These are phyloP conservation scores for Microctonus aethiopoides DNA, from an alignment of 2,888 invertebrate genomes.

Conservation along the genomic window DNA sequence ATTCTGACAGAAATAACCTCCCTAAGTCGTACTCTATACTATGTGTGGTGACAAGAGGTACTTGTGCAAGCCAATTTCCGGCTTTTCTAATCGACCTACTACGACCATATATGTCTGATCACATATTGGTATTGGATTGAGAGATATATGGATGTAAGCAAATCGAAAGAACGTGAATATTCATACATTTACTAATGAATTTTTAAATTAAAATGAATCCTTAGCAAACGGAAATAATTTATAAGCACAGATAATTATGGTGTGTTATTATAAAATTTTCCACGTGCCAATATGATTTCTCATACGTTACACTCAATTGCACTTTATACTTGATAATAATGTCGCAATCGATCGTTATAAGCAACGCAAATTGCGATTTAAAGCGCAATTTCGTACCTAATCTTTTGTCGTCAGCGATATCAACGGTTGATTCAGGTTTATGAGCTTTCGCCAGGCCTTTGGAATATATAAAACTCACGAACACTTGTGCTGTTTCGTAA, in stretches of 20 bases:
- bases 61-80: conserved; percentile 3
- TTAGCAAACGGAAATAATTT: background rate
- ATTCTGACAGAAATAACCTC: background rate
- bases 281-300: background rate
- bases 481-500: background rate
- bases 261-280: background rate
- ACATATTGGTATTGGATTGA: background rate
- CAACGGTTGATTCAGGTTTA: background rate
- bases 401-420: background rate
- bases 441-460: background rate
- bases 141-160: background rate
- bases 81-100: background rate
- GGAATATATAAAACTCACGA: background rate
- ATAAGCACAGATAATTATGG: background rate
- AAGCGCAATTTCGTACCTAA: background rate
- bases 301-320: background rate
- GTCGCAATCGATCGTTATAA: background rate
- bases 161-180: background rate
- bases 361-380: background rate
- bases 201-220: background rate
- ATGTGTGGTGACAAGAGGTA: background rate
- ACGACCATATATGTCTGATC: background rate
- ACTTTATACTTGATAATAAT: background rate
- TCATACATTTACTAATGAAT: background rate
- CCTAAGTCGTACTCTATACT: background rate